phyloP scores from a whole-genome alignment of 2,888 invertebrate species.

The Eustalomyia histrio region DNA sequence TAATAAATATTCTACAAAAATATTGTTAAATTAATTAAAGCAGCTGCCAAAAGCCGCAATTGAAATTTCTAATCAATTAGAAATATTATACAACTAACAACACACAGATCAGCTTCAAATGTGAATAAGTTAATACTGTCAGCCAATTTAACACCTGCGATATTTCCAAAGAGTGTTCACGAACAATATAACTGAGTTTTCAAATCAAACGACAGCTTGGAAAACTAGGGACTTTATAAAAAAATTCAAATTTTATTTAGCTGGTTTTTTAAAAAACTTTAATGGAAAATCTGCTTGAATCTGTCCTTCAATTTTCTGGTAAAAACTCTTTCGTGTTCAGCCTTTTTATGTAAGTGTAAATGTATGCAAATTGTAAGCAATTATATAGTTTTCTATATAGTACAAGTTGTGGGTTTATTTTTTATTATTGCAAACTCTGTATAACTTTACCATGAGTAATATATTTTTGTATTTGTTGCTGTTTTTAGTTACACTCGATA shows the following conservation, averaged over 20 bases:
- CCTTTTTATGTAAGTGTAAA: neutral
- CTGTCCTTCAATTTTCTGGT: too few relatives aligned
- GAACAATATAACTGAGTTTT: neutral
- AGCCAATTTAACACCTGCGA: neutral
- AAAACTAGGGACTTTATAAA: too few relatives aligned
- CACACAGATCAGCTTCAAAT: neutral
- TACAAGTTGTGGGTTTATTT: constrained; percentile 54
- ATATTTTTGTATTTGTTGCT: constrained; percentile 15
- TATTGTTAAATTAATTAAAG: constrained; percentile 12
- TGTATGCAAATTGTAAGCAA: constrained; percentile 42
- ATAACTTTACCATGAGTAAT: constrained; percentile 54
- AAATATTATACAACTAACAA: constrained; percentile 3
- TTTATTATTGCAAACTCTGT: constrained; percentile 24
- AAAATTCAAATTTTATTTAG: too few relatives aligned
- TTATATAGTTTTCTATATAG: constrained; percentile 50
- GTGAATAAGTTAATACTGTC: neutral
- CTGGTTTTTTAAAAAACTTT: too few relatives aligned
- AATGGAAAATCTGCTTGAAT: too few relatives aligned
- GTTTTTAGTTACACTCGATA: constrained; percentile 6
- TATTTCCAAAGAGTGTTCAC: neutral
- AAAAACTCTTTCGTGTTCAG: too few relatives aligned
- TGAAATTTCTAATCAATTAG: constrained; percentile 11
- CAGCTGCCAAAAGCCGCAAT: constrained; percentile 19
- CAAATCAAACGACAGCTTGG: too few relatives aligned
- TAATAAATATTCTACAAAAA: neutral